Conservation (phyloP, 2,888 invertebrate species). For the Apoderus coryli region DNA sequence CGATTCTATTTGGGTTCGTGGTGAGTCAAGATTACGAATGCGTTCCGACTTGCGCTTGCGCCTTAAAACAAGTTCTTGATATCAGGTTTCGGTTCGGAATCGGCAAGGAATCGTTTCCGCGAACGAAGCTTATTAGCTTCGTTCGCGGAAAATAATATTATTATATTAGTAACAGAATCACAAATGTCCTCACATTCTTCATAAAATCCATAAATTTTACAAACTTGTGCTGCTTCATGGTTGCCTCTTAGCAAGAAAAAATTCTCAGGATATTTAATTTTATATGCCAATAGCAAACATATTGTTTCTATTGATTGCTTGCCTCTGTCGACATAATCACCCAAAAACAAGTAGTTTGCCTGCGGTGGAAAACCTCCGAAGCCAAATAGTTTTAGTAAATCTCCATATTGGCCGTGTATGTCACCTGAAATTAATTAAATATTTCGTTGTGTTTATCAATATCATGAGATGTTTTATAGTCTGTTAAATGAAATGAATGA, state of each 20-base stretch:
- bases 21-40: too few relatives aligned
- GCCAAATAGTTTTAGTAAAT: conserved; percentile 45
- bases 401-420: conserved; percentile 50
- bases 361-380: conserved; percentile 52
- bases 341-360: conserved; percentile 49
- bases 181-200: conserved; percentile 43
- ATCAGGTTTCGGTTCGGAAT: too few relatives aligned
- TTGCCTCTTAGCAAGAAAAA: conserved; percentile 52
- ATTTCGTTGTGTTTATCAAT: too few relatives aligned
- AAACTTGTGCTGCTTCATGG: conserved; percentile 52
- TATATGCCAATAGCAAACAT: conserved; percentile 48
- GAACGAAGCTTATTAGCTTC: too few relatives aligned
- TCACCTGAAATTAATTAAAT: conserved; percentile 35
- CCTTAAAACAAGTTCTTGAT: too few relatives aligned
- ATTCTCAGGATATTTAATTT: conserved; percentile 55
- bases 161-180: too few relatives aligned
- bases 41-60: too few relatives aligned
- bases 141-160: too few relatives aligned
- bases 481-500: too few relatives aligned
- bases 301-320: conserved; percentile 51
- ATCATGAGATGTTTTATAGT: too few relatives aligned
- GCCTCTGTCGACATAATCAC: conserved; percentile 47
- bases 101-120: too few relatives aligned
- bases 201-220: conserved; percentile 48
- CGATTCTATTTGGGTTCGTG: too few relatives aligned